Evolutionary conservation across 2,888 invertebrate species (phyloP).

Genomic region (Panorpa germanica): DNA sequence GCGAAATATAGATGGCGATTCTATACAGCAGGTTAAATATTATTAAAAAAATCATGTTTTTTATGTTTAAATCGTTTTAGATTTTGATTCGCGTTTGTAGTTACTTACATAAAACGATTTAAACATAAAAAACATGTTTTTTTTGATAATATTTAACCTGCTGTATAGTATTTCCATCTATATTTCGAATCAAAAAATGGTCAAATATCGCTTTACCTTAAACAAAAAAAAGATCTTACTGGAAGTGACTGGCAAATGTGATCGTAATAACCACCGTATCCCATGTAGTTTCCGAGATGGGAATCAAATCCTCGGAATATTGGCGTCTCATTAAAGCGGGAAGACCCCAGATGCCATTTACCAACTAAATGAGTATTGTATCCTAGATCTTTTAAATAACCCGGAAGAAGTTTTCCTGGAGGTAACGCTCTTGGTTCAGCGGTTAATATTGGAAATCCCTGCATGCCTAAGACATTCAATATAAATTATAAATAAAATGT

Average conservation of each 20-base stretch:
- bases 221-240: too few relatives aligned
- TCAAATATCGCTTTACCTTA: too few relatives aligned
- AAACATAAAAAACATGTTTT: too few relatives aligned
- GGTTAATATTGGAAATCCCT: slow-evolving; percentile 45
- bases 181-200: too few relatives aligned
- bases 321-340: slow-evolving; percentile 48
- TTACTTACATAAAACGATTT: too few relatives aligned
- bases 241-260: slow-evolving; percentile 25
- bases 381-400: slow-evolving; percentile 45
- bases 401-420: slow-evolving; percentile 44
- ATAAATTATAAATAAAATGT: slow-evolving; percentile 1
- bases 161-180: too few relatives aligned
- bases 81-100: too few relatives aligned
- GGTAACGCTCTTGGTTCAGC: slow-evolving; percentile 56
- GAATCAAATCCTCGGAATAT: slow-evolving; percentile 56
- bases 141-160: too few relatives aligned
- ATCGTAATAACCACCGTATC: slow-evolving; percentile 63
- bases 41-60: too few relatives aligned
- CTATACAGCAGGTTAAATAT: too few relatives aligned
- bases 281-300: slow-evolving; percentile 73
- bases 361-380: slow-evolving; percentile 72
- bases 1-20: too few relatives aligned
- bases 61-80: too few relatives aligned
- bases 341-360: slow-evolving; percentile 83
- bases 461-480: slow-evolving; percentile 34